Base-by-base conservation (phyloP, 2,888 invertebrate species). In the Eupsilia transversa region DNA sequence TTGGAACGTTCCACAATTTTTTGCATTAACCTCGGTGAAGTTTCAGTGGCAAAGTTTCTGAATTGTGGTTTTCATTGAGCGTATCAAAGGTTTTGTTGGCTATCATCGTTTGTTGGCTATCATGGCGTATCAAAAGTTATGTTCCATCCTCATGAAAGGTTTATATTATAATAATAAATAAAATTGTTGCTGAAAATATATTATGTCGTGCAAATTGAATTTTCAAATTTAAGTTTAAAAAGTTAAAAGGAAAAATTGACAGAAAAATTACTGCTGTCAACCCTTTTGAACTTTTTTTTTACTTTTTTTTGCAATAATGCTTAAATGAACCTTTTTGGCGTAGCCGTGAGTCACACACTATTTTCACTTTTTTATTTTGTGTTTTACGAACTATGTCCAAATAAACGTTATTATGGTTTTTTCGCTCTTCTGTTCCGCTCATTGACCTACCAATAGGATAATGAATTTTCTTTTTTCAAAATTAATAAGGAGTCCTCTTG, bases 21-120 rank as follows among this genome's bases (percentile, higher is more conserved):
- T 82, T 77, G 23, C 46, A 69, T 82, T 65, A 63, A 69, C 83
- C 30, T 71, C 33, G 17, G 49, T 6, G 17, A 71, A 80, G 65
- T 80, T 73, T 65, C 10, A 23, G 59, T 57, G 54, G 6, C 38
- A 54, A 86, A 67, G 59, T 84, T 76, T 57, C 38, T n/a, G 64
- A 70, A 71, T 71, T 85, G 72, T 65, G 86, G 86, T 82, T 87
- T 71, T 60, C 60, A 27, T 57, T 30, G 41, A 69, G 38, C 35
- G 59, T 66, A 33, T 70, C 43, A 74, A 74, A 70, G 35, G 49
- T 69, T 68, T 74, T 61, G 63, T 61, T 65, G 17, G 35, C 38
- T 54, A n/a, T n/a, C n/a, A n/a, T n/a, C n/a, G n/a, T n/a, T n/a
- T n/a, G n/a, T n/a, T n/a, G n/a, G n/a, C n/a, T n/a, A n/a, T n/a